Base-by-base conservation (phyloP, 1,140 invertebrate species). In the Triops longicaudatus region DNA sequence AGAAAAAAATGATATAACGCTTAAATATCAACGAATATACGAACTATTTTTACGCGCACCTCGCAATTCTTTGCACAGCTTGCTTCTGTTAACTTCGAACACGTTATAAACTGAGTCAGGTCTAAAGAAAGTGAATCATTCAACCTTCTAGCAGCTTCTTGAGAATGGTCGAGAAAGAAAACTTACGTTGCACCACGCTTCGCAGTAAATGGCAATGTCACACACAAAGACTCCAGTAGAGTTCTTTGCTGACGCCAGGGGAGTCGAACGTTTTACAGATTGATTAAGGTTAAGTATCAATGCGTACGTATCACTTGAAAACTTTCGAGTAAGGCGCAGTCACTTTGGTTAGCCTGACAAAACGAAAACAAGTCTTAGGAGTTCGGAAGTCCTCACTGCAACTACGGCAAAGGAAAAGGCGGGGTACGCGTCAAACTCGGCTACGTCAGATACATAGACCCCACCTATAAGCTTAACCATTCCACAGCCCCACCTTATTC, bases 341-440 rank as follows among this genome's bases (percentile, higher is more conserved):
- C 50, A 22, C 50, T 63, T 63, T 10, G 6, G 50, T 63, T 63
- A 63, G 50, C 22, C 50, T 63, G 17, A 14, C 50, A 22, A 63
- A 63, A 63, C 50, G 50, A 63, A 63, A 63, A 63, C 50, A 63
- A 63, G 50, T 63, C 50, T 63, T 63, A 22, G 50, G 50, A 63
- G 50, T 63, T 63, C 50, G 50, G 50, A 63, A 63, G 50, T 63
- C 50, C 50, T 63, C 50, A 63, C 50, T 63, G 50, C 50, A 63
- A 63, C 50, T 63, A 63, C 50, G 50, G 50, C 50, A 63, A 63
- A 63, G 50, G 50, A 63, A 63, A 63, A 22, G 50, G 50, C 50
- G 50, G 50, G 50, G 50, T 63, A 63, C 50, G 22, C 50, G 50
- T 63, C 50, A 63, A 63, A 63, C 50, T 63, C 50, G 50, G 50